Evolutionary conservation across 1,140 invertebrate species (phyloP).

Genomic region (Ceratina japonica): DNA sequence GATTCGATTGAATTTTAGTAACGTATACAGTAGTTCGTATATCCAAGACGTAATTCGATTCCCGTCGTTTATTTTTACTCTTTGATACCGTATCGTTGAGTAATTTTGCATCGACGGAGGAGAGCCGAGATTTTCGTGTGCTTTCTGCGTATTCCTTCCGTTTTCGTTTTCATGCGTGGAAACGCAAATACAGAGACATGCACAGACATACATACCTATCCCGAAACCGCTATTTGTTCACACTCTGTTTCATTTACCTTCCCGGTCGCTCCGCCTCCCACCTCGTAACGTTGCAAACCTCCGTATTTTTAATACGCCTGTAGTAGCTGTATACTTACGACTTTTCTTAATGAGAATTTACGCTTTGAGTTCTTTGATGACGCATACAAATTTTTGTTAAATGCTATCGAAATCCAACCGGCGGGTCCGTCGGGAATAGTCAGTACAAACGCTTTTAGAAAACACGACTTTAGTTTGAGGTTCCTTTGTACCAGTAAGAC

Average conservation of each 20-base stretch:
- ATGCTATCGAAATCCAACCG: conserved; percentile 43
- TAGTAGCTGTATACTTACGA: conserved; percentile 24
- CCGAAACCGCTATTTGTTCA: conserved; percentile 47
- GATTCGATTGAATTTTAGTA: neutral
- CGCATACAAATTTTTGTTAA: neutral
- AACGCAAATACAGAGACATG: conserved; percentile 58
- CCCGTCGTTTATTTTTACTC: neutral
- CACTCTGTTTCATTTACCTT: conserved; percentile 54
- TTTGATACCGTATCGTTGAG: neutral
- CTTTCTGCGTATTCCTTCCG: neutral
- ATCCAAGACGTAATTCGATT: neutral
- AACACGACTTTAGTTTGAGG: neutral
- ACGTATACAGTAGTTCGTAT: no score
- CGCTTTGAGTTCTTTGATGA: conserved; percentile 2
- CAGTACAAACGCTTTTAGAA: no score
- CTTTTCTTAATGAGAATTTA: conserved; percentile 9
- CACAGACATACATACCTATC: conserved; percentile 54
- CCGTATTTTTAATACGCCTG: conserved; percentile 18
- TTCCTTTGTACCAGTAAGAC: neutral
- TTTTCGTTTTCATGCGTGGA: neutral
- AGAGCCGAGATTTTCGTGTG: neutral
- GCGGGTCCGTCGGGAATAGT: neutral
- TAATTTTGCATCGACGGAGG: neutral
- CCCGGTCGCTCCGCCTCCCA: conserved; percentile 25
- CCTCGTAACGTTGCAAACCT: conserved; percentile 1